Evolutionary conservation across 2,888 invertebrate species (phyloP).

Genomic region (Nineta flava): DNA sequence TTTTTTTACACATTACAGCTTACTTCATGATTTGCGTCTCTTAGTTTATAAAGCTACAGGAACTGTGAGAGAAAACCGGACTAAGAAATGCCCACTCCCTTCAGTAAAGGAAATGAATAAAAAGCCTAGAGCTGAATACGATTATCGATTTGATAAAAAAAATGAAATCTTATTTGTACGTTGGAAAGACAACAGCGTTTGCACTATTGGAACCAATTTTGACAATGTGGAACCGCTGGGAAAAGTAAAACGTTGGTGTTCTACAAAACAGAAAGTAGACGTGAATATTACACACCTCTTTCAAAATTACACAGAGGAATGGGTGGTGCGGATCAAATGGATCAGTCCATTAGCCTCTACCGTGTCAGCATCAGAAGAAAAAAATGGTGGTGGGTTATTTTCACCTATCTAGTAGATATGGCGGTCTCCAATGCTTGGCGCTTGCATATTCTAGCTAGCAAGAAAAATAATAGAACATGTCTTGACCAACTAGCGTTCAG

Average conservation of each 20-base stretch:
- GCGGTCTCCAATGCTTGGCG: slow-evolving; percentile 7
- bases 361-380: slow-evolving; percentile 8
- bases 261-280: slow-evolving; percentile 2
- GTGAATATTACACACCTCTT: slow-evolving; percentile 2
- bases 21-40: neutral
- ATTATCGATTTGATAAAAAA: slow-evolving; percentile 8
- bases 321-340: slow-evolving; percentile 9
- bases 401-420: slow-evolving; percentile 9
- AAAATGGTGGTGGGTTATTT: slow-evolving; percentile 9
- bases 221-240: slow-evolving; percentile 7
- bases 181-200: slow-evolving; percentile 9
- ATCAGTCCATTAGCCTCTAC: slow-evolving; percentile 7
- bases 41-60: slow-evolving; percentile 8
- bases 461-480: neutral
- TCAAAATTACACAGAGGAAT: slow-evolving; percentile 5
- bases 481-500: neutral
- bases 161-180: slow-evolving; percentile 8
- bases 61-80: slow-evolving; percentile 9
- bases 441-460: neutral
- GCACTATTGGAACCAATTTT: slow-evolving; percentile 7
- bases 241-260: slow-evolving; percentile 4
- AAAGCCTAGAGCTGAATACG: slow-evolving; percentile 9
- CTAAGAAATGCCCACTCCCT: slow-evolving; percentile 8
- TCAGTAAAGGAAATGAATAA: slow-evolving; percentile 7
- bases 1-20: slow-evolving; percentile 10